Evolutionary conservation across 2,113 vertebrate genomes (phyloP), one percentile per base, ranked within the genome.

Genomic region (Cyphomyrus plagiostoma): DNA sequence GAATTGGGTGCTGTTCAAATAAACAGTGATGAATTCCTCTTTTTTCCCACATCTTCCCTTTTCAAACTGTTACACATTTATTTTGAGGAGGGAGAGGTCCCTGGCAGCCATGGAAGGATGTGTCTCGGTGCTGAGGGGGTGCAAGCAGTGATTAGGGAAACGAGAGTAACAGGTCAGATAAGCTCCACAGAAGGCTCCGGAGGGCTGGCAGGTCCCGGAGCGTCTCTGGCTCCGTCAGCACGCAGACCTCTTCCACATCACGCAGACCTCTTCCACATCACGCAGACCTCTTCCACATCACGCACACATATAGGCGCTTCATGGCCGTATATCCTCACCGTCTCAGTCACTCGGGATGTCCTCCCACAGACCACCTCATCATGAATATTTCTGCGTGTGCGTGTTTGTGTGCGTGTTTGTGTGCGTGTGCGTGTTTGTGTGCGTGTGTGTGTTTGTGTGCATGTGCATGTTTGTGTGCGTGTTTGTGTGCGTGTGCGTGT

Each of bases 1-100:
- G 52, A n/a, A 89, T 46, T 89, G 77, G 88, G 39, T 46, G 50
- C 52, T 26, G 80, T 62, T 84, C 88, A 89, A 62, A 89, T 84
- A 89, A 89, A 89, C 88, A 89, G 35, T n/a, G 23, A 84, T 85
- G 77, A 89, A 89, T 89, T 89, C 88, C 88, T 84, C 88, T 58
- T 62, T 85, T 82, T 85, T 30, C 49, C 77, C 42, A 10, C 52
- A 52, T 62, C 42, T 52, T 89, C 48, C 46, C 48, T 46, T 84
- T 84, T 46, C 3, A 58, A 89, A 58, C 52, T 74, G 46, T 19
- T 50, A 30, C 8, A 45, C 56, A 49, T 84, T 46, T 30, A 19
- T 39, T 80, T 52, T 45, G 21, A 49, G 58, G 46, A 49, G 46
- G 88, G 48, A 74, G 26, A 30, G 70, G 70, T 39, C 70, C 4